Percentiles rank a stretch among this genome's conserved stretches.
phyloP scores from a whole-genome alignment of 2,113 vertebrate species.

The Butorides virescens region DNA sequence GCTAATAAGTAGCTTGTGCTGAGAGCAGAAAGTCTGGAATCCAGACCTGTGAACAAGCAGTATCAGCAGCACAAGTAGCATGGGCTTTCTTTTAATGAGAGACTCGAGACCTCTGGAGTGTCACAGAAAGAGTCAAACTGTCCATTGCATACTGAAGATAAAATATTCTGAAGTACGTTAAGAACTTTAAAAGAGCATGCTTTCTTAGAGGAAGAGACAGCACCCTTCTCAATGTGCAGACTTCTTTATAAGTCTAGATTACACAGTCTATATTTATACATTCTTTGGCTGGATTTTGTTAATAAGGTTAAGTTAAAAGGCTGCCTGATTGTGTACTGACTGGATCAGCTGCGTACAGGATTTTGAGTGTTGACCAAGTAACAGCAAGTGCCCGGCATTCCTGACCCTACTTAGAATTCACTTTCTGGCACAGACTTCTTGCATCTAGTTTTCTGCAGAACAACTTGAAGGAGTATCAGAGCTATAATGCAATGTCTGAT shows the following conservation, averaged over 20 bases:
- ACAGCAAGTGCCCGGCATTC: neutral
- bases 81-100: neutral
- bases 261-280: conserved; percentile 20
- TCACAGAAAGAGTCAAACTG: neutral
- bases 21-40: neutral
- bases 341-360: neutral
- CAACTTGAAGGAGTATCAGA: neutral
- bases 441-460: neutral
- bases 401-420: neutral
- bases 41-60: neutral
- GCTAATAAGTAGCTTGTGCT: neutral
- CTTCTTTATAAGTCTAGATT: neutral
- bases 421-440: neutral
- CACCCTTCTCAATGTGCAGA: neutral
- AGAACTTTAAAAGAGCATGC: neutral
- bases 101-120: neutral
- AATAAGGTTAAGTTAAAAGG: conserved; percentile 31
- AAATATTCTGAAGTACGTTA: neutral
- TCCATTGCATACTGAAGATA: neutral
- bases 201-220: neutral
- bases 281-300: conserved; percentile 24
- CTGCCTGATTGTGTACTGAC: neutral
- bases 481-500: neutral
- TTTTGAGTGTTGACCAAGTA: conserved; percentile 20
- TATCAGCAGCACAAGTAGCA: neutral